phyloP scores from a whole-genome alignment of 2,797 vertebrate species.

The Tenualosa thibaudeaui region DNA sequence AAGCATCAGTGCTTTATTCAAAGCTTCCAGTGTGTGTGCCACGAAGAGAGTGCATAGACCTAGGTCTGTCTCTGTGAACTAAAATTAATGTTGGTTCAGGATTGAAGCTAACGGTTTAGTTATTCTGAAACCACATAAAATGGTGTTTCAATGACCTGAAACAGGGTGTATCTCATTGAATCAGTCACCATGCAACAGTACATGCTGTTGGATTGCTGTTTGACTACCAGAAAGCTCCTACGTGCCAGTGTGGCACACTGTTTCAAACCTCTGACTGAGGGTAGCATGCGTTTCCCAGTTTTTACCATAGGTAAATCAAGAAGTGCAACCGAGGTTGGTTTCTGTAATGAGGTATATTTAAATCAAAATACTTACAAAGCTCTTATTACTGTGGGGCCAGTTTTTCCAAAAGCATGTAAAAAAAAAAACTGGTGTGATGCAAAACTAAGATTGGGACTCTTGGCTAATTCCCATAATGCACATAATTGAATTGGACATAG shows the following conservation, averaged over 20 bases:
- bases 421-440: neutral
- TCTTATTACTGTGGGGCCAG: neutral
- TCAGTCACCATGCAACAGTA: neutral
- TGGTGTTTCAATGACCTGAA: neutral
- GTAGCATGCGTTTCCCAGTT: neutral
- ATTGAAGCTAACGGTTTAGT: neutral
- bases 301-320: neutral
- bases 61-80: neutral
- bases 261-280: neutral
- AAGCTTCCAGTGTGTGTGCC: neutral
- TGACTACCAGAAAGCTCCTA: neutral
- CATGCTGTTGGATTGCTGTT: neutral
- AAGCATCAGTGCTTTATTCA: neutral
- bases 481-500: neutral
- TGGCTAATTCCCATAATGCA: neutral
- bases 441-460: neutral
- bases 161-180: neutral
- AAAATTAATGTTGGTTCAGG: neutral
- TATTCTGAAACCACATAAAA: conserved; percentile 6
- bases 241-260: neutral
- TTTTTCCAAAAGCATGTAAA: neutral
- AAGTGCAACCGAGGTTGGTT: conserved; percentile 9
- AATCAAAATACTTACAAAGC: neutral
- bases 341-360: neutral
- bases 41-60: neutral